phyloP scores from a whole-genome alignment of 2,113 vertebrate species.

The Myotis davidii region DNA sequence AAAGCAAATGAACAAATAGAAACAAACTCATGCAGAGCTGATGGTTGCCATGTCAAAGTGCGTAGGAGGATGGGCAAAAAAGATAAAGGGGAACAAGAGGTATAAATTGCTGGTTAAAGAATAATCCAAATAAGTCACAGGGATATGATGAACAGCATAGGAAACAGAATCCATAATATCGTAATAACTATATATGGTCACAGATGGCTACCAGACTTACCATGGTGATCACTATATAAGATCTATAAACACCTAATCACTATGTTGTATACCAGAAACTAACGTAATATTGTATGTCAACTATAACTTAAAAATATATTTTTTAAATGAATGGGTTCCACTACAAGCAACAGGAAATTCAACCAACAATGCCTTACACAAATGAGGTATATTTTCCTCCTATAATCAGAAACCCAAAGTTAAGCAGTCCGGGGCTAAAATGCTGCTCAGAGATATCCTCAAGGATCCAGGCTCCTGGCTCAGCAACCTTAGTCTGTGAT shows the following conservation, averaged over 20 bases:
- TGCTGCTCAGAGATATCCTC: not conserved
- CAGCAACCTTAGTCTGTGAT: not conserved
- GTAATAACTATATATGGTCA: too few species aligned
- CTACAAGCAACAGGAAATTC: not conserved
- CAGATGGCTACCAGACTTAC: too few species aligned
- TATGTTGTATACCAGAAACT: not conserved
- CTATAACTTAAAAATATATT: not conserved
- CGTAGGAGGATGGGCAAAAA: not conserved
- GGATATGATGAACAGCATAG: too few species aligned
- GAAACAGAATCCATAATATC: too few species aligned
- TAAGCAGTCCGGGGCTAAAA: not conserved
- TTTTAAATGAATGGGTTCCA: not conserved
- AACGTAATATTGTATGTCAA: not conserved
- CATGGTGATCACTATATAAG: too few species aligned
- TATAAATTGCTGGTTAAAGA: not conserved
- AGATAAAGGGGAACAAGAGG: not conserved
- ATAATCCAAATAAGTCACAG: not conserved
- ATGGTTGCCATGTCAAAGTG: not conserved
- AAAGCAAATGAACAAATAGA: not conserved
- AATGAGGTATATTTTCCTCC: not conserved
- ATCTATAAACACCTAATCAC: not conserved
- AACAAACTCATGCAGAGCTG: not conserved
- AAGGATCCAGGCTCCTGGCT: not conserved
- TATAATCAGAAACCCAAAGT: not conserved
- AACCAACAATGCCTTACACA: not conserved